These are phyloP conservation scores for Prunella strophiata DNA, from an alignment of 2,797 vertebrate genomes.

Conservation along the genomic window DNA sequence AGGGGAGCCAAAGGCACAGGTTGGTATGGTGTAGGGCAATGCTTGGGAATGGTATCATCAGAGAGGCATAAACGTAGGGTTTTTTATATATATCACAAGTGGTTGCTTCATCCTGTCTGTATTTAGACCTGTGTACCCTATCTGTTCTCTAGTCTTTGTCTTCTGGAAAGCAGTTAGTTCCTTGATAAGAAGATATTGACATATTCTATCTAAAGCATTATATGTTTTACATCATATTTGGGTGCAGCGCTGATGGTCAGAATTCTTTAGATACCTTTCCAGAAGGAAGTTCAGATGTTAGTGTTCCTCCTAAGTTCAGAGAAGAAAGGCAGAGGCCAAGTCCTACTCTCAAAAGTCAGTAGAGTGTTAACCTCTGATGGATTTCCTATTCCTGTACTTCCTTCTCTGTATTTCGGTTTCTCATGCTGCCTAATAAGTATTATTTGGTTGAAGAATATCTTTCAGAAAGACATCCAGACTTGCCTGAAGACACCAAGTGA, in stretches of 20 bases:
- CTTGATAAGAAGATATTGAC: background rate
- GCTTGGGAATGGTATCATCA: background rate
- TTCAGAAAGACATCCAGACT: conserved; percentile 12
- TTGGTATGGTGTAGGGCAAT: background rate
- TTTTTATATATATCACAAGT: background rate
- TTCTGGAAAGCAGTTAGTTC: background rate
- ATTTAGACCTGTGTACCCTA: background rate
- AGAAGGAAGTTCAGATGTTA: background rate
- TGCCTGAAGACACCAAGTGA: background rate
- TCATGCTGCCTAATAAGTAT: background rate
- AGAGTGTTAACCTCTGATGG: background rate
- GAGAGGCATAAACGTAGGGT: background rate
- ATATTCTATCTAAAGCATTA: background rate
- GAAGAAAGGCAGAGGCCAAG: background rate
- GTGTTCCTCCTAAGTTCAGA: background rate
- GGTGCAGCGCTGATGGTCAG: background rate
- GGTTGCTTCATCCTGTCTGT: background rate
- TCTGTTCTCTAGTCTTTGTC: background rate
- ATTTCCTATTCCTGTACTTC: background rate
- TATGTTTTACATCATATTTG: background rate
- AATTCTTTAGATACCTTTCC: background rate
- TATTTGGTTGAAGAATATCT: conserved; percentile 16
- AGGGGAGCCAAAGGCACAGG: background rate
- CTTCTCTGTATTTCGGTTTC: background rate
- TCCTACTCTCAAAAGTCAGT: background rate